A percentile compares a stretch with the other conserved stretches of the same genome.
Evolutionary conservation across 2,113 vertebrate genomes (phyloP).

Genomic region (Centrocercus urophasianus): DNA sequence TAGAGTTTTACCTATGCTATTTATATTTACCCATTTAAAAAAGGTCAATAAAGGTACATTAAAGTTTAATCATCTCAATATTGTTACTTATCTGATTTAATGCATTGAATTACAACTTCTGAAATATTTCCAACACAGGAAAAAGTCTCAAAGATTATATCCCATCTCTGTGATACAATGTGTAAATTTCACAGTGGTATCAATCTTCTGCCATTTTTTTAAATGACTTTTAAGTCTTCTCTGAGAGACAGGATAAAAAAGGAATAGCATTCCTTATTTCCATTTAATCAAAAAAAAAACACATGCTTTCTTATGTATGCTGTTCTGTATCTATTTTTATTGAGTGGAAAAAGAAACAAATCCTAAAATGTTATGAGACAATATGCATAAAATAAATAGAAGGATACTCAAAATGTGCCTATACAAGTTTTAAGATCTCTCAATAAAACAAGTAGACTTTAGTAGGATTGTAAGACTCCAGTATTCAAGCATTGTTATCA

Average conservation of each 20-base stretch:
- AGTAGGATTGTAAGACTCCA: background rate
- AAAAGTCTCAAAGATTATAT: background rate
- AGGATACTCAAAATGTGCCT: background rate
- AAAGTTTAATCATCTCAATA: slow-evolving; percentile 29
- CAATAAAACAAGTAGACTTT: background rate
- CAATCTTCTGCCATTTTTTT: background rate
- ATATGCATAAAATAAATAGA: background rate
- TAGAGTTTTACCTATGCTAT: slow-evolving; percentile 9
- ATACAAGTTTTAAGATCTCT: background rate
- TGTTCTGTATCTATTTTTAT: background rate
- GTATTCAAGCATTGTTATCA: background rate
- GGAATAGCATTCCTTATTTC: background rate
- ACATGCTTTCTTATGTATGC: rapidly evolving
- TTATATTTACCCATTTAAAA: slow-evolving; percentile 53
- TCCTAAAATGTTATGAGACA: background rate
- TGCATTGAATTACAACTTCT: background rate
- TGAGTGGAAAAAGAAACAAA: background rate
- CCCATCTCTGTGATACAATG: background rate
- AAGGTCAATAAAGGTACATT: background rate
- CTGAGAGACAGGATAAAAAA: background rate
- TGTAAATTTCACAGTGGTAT: background rate
- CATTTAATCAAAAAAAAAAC: background rate
- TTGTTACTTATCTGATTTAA: background rate
- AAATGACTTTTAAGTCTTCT: background rate
- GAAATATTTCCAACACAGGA: background rate